These are phyloP conservation scores for Drosophila demipolita DNA, from an alignment of 2,888 invertebrate species.

Conservation along the genomic window DNA sequence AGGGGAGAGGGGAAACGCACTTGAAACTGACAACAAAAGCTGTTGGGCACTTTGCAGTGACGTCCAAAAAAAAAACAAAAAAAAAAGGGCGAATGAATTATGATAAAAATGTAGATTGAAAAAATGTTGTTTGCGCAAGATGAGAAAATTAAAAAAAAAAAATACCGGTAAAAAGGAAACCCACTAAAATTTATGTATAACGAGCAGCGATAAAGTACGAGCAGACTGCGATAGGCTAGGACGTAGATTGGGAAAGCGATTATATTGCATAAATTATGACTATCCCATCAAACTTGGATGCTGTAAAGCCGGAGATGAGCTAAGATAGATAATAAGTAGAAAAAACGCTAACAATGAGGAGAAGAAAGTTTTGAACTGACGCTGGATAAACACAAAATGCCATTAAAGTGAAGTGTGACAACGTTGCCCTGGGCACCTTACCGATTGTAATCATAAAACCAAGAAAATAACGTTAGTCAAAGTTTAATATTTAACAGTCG, in stretches of 20 bases:
- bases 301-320: slow-evolving; percentile 63
- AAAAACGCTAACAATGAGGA: slow-evolving; percentile 21
- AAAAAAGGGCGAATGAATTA: slow-evolving; percentile 57
- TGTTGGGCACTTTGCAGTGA: slow-evolving; percentile 29
- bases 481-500: not conserved
- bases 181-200: slow-evolving; percentile 54
- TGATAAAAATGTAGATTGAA: slow-evolving; percentile 74
- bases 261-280: slow-evolving; percentile 67
- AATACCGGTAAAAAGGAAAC: slow-evolving; percentile 5
- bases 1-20: slow-evolving; percentile 24
- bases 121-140: slow-evolving; percentile 50
- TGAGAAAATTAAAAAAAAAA: slow-evolving; percentile 1
- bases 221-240: slow-evolving; percentile 6
- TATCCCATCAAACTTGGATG: slow-evolving; percentile 45
- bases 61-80: slow-evolving; percentile 11
- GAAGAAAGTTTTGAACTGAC: slow-evolving; percentile 28
- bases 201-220: slow-evolving; percentile 38
- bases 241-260: slow-evolving; percentile 60
- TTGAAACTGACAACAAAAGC: slow-evolving; percentile 58
- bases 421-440: slow-evolving; percentile 18
- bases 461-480: not conserved
- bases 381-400: not conserved
- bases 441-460: not conserved
- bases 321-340: slow-evolving; percentile 40
- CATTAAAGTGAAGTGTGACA: slow-evolving; percentile 37